Evolutionary conservation across 2,113 vertebrate genomes (phyloP), one percentile per base, ranked within the genome.

Genomic region (Lamprotornis superbus): DNA sequence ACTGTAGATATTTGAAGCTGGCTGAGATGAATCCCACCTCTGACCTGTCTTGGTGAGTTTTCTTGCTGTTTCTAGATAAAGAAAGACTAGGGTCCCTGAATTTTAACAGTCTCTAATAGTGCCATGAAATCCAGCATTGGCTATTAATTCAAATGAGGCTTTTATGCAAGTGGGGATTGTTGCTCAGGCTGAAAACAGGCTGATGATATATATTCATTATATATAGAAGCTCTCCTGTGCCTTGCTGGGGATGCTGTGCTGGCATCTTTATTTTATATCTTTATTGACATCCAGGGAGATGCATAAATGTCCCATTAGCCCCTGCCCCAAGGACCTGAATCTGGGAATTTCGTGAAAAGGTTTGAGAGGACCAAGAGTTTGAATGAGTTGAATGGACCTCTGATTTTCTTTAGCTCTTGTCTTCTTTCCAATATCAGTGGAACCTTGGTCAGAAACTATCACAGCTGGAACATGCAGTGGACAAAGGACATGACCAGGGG

Each of bases 101-200:
- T 93, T 92, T 94, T 90, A 86, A 64, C 22, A 86, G 16, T 27
- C 0, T 71, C 33, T 93, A 74, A 90, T 90, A 81, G 60, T 37
- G 60, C 33, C 21, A 67, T 77, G 71, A 88, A 93, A 90, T 88
- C 55, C 71, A 83, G 52, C 68, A 81, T 60, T 20, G 39, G 71
- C 44, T 86, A 86, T 83, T 95, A 83, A 95, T 95, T 97, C 79
- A 94, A 68, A 91, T 60, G 71, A 89, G 67, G 33, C 55, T 94
- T 93, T 95, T 86, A 90, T 95, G 78, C 77, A 91, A 91, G 60
- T 74, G 68, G 10, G 20, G 79, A 91, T 83, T 86, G 67, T 71
- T 95, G 50, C 55, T 83, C 70, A 83, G 40, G 71, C 47, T 93
- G 82, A 88, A 96, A 91, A 91, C 56, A 70, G 79, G 27, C 50